Percentiles rank a stretch among this genome's conserved stretches.
phyloP scores from a whole-genome alignment of 2,797 vertebrate genomes.

The Steatocranus sp. region DNA sequence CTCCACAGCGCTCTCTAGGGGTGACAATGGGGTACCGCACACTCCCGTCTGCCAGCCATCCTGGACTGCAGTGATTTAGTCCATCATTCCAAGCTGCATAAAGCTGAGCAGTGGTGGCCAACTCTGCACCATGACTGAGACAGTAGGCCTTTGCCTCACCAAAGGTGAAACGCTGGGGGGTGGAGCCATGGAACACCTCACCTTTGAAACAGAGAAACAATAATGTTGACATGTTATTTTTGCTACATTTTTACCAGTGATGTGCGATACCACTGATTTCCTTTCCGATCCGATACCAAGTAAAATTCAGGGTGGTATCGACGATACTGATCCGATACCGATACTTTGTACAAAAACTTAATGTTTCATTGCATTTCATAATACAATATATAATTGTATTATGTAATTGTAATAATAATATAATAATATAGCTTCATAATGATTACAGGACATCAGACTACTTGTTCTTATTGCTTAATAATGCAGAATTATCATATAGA shows the following conservation, averaged over 20 bases:
- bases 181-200: constrained; percentile 81
- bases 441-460: neutral
- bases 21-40: constrained; percentile 90
- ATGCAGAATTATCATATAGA: neutral
- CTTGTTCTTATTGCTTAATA: neutral
- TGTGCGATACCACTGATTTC: fast-evolving
- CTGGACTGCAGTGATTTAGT: constrained; percentile 87
- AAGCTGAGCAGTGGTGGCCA: constrained; percentile 87
- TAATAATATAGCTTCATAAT: neutral
- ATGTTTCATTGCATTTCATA: neutral
- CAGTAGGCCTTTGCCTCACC: constrained; percentile 82
- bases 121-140: constrained; percentile 67
- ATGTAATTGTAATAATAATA: fast-evolving
- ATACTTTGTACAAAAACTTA: neutral
- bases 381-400: neutral
- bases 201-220: constrained; percentile 65
- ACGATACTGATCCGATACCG: neutral
- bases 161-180: constrained; percentile 78
- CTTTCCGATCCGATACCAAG: fast-evolving
- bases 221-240: neutral
- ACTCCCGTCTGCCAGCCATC: constrained; percentile 92
- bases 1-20: constrained; percentile 87
- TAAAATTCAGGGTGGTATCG: fast-evolving
- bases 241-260: neutral
- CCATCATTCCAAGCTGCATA: constrained; percentile 89